Conservation (phyloP, 2,888 invertebrate species). For the Eubasilissa splendida region DNA sequence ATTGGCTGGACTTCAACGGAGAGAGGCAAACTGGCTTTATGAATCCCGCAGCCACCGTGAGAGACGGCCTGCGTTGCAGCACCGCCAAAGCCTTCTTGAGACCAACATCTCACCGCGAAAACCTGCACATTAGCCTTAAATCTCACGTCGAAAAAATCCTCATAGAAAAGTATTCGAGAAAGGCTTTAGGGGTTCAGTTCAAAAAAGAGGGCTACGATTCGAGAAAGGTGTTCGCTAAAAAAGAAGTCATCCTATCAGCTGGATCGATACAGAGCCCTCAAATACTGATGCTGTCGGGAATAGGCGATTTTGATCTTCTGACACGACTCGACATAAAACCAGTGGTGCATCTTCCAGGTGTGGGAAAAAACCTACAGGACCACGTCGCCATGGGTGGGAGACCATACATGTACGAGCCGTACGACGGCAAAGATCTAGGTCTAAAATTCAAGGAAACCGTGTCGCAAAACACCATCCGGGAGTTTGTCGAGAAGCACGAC, state of each 20-base stretch:
- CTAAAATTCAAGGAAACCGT: constrained; percentile 80
- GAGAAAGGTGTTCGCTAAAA: constrained; percentile 74
- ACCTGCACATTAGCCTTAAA: constrained; percentile 81
- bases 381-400: constrained; percentile 87
- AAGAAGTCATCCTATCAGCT: constrained; percentile 89
- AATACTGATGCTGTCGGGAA: constrained; percentile 88
- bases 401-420: constrained; percentile 80
- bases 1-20: constrained; percentile 83
- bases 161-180: constrained; percentile 73
- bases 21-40: constrained; percentile 85
- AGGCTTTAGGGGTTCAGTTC: constrained; percentile 79
- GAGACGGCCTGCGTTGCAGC: constrained; percentile 86
- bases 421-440: constrained; percentile 74
- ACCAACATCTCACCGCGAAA: constrained; percentile 76
- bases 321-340: constrained; percentile 75
- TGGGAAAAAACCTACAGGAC: constrained; percentile 88
- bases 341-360: constrained; percentile 78
- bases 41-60: constrained; percentile 82
- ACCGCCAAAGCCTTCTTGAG: constrained; percentile 87
- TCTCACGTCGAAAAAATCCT: constrained; percentile 80
- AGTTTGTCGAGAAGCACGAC: constrained; percentile 74
- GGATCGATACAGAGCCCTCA: constrained; percentile 90
- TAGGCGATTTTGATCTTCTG: constrained; percentile 80
- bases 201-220: constrained; percentile 70
- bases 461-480: constrained; percentile 72